Base-by-base conservation (phyloP, 2,113 vertebrate species). In the Lepisosteus oculatus region DNA sequence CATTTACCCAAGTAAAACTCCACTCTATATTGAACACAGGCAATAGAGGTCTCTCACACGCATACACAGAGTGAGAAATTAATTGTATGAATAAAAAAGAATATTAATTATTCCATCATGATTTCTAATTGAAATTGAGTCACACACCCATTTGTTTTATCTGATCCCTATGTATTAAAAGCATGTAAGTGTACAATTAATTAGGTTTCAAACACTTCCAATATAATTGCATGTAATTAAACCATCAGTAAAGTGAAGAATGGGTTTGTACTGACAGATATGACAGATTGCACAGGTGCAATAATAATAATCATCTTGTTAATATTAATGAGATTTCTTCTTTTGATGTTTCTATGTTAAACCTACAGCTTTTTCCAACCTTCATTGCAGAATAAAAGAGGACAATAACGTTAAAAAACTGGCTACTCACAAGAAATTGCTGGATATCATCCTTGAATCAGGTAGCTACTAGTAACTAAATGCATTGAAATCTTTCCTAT, bases 151-250 rank as follows among this genome's bases (percentile, higher is more conserved):
- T 92, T 91, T 90, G 86, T 90, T 92, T 81, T 86, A 75, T 85
- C 82, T 85, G 80, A 88, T 88, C 84, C 82, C 81, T 80, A 72
- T 76, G 87, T 90, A 87, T 90, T 89, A 87, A 79, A 61, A 68
- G 79, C 78, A 77, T 88, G 85, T 88, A 89, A 88, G 86, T 88
- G 80, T 92, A 90, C 83, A 81, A 83, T 83, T 90, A 88, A 91
- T 91, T 88, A 88, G 84, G 79, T 74, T 69, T 77, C 69, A 84
- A 89, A 86, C 89, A 86, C 88, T 89, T 89, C 78, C 84, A 74
- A 86, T 85, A 85, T 90, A 89, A 91, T 88, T 86, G 88, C 79
- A 55, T 86, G 82, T 91, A 90, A 90, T 91, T 91, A 90, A 91
- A 87, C 80, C 87, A 86, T 90, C 89, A 86, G 80, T 57, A 43